Base-by-base conservation (phyloP, 2,113 vertebrate species). In the Canis aureus region DNA sequence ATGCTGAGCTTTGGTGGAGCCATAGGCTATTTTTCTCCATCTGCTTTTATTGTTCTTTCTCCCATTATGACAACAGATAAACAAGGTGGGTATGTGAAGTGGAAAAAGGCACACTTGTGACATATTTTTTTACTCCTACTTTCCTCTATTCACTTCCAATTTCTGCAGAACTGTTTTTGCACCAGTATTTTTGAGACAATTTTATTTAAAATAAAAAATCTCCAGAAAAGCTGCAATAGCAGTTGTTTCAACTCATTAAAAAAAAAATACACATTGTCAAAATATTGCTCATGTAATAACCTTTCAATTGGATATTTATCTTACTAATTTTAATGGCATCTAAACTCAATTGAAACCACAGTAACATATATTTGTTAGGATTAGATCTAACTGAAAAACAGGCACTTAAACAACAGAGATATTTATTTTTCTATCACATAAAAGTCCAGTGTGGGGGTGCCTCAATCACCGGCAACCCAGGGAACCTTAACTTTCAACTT, bases 181-280 rank as follows among this genome's bases (percentile, higher is more conserved):
- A 32, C 53, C 51, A 67, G 59, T 43, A 82, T 83, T 95, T 87
- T 66, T 83, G 11, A 97, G 32, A 64, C 43, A 43, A 43, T 43
- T 43, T 43, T 43, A 43, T 59, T 69, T 71, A 49, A 69, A 83
- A 94, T 43, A 17, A 66, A 76, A 78, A 74, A 12, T 86, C 38
- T 92, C 27, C 29, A 53, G 32, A 49, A 91, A 97, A 89, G 82
- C 11, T 91, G 12, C 12, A 74, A 51, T 19, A 86, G 55, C 38
- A 53, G 71, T 79, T 79, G 60, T 81, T 94, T 93, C 57, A 80
- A 62, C 49, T 91, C 55, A 84, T 88, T 88, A 85, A 96, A 92
- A 96, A 83, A 96, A 92, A 96, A 83, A 80, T 23, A 82, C 0
- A 51, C 22, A 29, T 32, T 80, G 23, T 79, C 20, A 88, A 81